A percentile compares a stretch with the other conserved stretches of the same genome.
Conservation (phyloP, 2,888 invertebrate species). For the Philhelius pedissequus region DNA sequence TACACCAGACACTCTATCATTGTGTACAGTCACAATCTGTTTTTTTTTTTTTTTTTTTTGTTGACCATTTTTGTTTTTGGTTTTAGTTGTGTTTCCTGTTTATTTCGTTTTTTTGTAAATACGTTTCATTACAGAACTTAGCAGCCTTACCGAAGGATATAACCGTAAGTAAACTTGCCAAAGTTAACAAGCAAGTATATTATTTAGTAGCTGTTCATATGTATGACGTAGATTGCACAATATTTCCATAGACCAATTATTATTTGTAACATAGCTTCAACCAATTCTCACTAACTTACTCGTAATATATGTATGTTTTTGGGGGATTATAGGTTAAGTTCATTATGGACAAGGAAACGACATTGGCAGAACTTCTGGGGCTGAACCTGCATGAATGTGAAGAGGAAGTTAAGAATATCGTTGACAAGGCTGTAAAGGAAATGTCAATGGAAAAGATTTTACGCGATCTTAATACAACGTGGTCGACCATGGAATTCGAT, state of each 20-base stretch:
- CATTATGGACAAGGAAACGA: constrained; percentile 95
- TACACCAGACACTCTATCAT: constrained; percentile 2
- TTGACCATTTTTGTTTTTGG: neutral
- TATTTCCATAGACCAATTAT: constrained; percentile 6
- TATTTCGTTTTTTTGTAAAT: constrained; percentile 75
- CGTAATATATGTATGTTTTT: neutral
- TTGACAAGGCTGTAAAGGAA: constrained; percentile 98
- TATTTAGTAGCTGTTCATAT: constrained; percentile 21
- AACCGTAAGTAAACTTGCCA: constrained; percentile 83
- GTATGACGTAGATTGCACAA: constrained; percentile 56
- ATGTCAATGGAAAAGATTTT: constrained; percentile 99
- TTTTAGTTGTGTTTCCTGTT: constrained; percentile 14
- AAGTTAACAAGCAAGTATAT: constrained; percentile 26
- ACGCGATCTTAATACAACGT: constrained; percentile 92
- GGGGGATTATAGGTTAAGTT: constrained; percentile 87
- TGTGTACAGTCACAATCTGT: constrained; percentile 61
- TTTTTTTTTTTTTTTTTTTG: constrained; percentile 11
- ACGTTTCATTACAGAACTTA: constrained; percentile 86
- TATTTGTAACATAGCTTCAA: neutral
- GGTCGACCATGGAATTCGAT: constrained; percentile 95
- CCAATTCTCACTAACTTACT: neutral
- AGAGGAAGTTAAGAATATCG: constrained; percentile 98
- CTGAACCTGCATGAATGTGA: constrained; percentile 97
- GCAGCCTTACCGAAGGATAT: constrained; percentile 89
- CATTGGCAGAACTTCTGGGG: constrained; percentile 93